Conservation (phyloP, 2,113 vertebrate species). For the Silurus meridionalis region DNA sequence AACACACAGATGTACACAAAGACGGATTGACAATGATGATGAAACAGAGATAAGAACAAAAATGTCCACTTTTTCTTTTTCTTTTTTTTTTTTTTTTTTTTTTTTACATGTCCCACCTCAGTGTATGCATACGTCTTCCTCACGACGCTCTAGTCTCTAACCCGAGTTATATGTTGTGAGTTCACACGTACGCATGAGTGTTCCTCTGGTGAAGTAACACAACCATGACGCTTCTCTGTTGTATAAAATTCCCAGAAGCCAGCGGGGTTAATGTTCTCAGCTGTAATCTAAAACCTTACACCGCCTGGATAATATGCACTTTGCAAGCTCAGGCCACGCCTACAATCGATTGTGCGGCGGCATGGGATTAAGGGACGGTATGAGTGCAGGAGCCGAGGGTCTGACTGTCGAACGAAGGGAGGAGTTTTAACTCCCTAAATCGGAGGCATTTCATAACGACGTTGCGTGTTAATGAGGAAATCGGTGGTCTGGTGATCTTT, state of each 20-base stretch:
- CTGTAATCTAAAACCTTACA: neutral
- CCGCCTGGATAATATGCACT: neutral
- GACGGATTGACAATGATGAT: neutral
- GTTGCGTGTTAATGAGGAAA: neutral
- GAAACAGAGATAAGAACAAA: neutral
- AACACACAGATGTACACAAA: neutral
- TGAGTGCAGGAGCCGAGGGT: neutral
- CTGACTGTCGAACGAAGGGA: neutral
- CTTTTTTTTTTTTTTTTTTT: no score
- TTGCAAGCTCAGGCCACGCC: neutral
- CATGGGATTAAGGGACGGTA: neutral
- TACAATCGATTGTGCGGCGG: neutral
- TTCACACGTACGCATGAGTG: neutral
- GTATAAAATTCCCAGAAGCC: constrained; percentile 19
- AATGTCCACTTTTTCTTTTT: neutral
- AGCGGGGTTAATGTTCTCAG: neutral
- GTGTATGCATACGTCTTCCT: neutral
- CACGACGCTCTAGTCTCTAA: neutral
- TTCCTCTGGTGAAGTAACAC: neutral
- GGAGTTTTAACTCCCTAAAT: neutral
- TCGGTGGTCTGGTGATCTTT: neutral
- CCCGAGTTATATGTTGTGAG: neutral
- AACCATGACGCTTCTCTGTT: neutral
- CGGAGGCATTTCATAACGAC: neutral
- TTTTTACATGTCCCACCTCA: no score